Base-by-base conservation (phyloP, 2,888 invertebrate species). In the Clostera curtula region DNA sequence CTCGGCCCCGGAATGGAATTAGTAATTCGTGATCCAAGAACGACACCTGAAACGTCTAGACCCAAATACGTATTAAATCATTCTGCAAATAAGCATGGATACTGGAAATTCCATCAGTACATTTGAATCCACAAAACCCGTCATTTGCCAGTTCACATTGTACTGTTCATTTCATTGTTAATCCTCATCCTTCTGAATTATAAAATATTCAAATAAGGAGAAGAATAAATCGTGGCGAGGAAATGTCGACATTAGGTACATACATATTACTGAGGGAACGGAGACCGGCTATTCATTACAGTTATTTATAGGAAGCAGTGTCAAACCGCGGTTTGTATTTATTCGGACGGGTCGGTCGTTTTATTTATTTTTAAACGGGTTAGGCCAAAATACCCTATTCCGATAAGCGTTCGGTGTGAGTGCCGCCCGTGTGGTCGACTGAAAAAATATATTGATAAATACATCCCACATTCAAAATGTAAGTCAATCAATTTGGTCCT, bases 231-330 rank as follows among this genome's bases (percentile, higher is more conserved):
- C 66, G 60, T 62, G 47, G 62, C 68, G 62, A 70, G 74, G 69
- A 72, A 70, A 71, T 60, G 69, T 69, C 66, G 63, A 67, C 73
- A 72, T 76, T 76, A n/a, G n/a, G n/a, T n/a, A 76, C 75, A 70
- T 74, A 74, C 75, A 69, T 69, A 74, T 75, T 69, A 64, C 71
- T 63, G 64, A 67, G 66, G 67, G 71, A 63, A 67, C 67, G 73
- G 63, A 67, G 64, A 58, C 66, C 66, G 66, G 67, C 77, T 73
- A 80, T 79, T 79, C 79, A 82, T 80, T 82, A 80, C 72, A 54
- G 63, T 77, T 80, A 82, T 82, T 82, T 79, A 82, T 82, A 77
- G 76, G 68, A 58, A 69, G 63, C 71, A 66, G 64, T 80, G 77
- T 77, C 77, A 77, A 76, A 79, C 63, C 65, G 65, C 53, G 70